These are phyloP conservation scores for Hemibagrus guttatus DNA, from an alignment of 2,797 vertebrate genomes.

Conservation along the genomic window DNA sequence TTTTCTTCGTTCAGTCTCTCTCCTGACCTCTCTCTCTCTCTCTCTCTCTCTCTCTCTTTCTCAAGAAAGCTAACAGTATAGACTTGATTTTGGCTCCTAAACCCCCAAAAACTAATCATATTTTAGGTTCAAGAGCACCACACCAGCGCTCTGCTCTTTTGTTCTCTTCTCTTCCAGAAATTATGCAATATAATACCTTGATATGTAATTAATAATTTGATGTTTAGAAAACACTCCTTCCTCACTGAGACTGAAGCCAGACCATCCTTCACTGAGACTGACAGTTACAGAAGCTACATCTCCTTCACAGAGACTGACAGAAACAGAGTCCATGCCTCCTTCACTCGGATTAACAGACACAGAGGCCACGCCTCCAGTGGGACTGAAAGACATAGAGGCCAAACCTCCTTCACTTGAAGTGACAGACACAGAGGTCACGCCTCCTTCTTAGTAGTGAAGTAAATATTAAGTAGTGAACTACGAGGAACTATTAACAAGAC, in stretches of 20 bases:
- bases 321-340: not conserved
- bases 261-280: not conserved
- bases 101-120: not conserved
- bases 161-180: no score
- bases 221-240: not conserved
- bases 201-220: not conserved
- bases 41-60: constrained; percentile 4
- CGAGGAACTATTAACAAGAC: no score
- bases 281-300: not conserved
- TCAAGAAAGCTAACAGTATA: not conserved
- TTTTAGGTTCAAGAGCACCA: not conserved
- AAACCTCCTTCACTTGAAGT: not conserved
- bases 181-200: no score
- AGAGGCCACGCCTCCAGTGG: not conserved
- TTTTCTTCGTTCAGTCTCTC: not conserved
- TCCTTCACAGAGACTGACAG: not conserved
- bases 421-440: not conserved
- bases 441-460: no score
- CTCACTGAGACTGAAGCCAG: no score
- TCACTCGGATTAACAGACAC: not conserved
- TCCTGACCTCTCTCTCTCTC: not conserved
- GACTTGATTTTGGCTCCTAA: not conserved
- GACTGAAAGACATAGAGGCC: not conserved
- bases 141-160: not conserved
- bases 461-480: no score